Evolutionary conservation across 2,888 invertebrate genomes (phyloP).

Genomic region (Spodoptera exigua): DNA sequence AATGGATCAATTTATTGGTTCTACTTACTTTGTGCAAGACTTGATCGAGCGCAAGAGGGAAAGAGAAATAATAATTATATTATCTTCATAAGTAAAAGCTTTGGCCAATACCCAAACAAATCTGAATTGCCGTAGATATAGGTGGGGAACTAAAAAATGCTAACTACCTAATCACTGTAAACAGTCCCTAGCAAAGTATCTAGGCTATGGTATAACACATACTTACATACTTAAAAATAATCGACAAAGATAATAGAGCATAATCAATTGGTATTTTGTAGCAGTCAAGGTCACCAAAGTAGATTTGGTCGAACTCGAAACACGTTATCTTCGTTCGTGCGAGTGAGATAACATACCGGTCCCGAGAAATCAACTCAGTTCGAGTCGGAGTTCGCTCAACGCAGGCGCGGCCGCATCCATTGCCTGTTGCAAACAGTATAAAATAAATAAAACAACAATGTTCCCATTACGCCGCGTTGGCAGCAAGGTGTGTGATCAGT

Average conservation of each 20-base stretch:
- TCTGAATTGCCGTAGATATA: too few relatives aligned
- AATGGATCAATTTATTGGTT: too few relatives aligned
- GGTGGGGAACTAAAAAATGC: too few relatives aligned
- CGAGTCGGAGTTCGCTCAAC: constrained; percentile 69
- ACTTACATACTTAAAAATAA: not conserved
- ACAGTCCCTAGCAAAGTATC: too few relatives aligned
- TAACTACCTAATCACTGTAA: too few relatives aligned
- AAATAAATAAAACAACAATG: constrained; percentile 69
- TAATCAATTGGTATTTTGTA: constrained; percentile 25
- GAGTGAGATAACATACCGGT: constrained; percentile 79
- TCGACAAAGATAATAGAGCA: constrained; percentile 16
- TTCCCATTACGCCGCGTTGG: constrained; percentile 83
- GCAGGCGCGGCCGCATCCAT: constrained; percentile 67
- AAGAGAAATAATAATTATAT: too few relatives aligned
- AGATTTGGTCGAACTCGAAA: constrained; percentile 61
- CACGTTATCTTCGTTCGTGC: constrained; percentile 76
- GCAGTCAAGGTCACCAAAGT: constrained; percentile 47
- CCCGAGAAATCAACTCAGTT: constrained; percentile 72
- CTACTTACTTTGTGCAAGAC: too few relatives aligned
- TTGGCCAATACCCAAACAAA: too few relatives aligned
- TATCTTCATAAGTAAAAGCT: too few relatives aligned
- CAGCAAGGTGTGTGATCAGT: constrained; percentile 80
- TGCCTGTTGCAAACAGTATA: constrained; percentile 68
- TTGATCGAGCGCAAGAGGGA: too few relatives aligned
- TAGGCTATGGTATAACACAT: too few relatives aligned